phyloP scores from a whole-genome alignment of 2,888 invertebrate species.

The Camponotus fellah region DNA sequence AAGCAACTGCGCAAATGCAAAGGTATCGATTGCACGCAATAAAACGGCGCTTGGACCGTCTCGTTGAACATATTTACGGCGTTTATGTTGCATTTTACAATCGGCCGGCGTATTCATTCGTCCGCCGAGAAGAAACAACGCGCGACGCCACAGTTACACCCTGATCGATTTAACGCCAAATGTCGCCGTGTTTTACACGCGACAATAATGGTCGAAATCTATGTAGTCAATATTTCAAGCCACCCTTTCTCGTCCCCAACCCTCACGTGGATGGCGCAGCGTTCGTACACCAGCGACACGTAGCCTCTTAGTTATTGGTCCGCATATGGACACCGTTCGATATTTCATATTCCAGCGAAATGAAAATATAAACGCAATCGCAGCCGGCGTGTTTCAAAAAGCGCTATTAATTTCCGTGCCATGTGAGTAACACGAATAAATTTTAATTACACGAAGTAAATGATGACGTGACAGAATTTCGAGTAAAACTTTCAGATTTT shows the following conservation, averaged over 20 bases:
- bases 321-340: constrained; percentile 74
- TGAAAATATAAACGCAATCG: constrained; percentile 60
- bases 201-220: constrained; percentile 86
- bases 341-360: constrained; percentile 72
- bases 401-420: background rate
- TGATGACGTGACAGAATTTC: background rate
- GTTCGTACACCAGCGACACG: constrained; percentile 66
- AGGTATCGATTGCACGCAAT: constrained; percentile 39
- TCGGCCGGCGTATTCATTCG: constrained; percentile 48
- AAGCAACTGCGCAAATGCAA: constrained; percentile 50
- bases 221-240: constrained; percentile 86
- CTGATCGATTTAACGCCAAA: constrained; percentile 86
- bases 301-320: constrained; percentile 75
- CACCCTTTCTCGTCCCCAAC: constrained; percentile 79
- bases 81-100: constrained; percentile 51
- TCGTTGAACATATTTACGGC: constrained; percentile 26
- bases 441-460: background rate
- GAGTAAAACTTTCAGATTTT: background rate
- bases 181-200: constrained; percentile 86
- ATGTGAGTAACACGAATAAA: background rate
- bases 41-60: constrained; percentile 16
- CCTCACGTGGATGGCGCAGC: constrained; percentile 62
- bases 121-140: constrained; percentile 36
- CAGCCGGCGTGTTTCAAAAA: background rate
- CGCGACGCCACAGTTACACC: constrained; percentile 71